Conservation (phyloP, 2,888 invertebrate species). For the Argynnis bischoffii region DNA sequence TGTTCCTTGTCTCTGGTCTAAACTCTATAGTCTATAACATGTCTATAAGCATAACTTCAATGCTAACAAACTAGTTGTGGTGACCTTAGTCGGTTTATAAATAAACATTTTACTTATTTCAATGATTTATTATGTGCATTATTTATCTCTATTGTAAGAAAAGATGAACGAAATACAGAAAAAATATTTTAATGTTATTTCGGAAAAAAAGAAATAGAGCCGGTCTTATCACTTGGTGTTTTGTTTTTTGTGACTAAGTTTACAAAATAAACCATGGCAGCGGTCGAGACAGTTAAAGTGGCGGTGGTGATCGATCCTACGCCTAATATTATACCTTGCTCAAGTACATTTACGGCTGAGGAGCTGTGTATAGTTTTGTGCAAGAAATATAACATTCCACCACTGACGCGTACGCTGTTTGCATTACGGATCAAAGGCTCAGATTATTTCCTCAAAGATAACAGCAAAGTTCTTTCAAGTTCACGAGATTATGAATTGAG, state of each 20-base stretch:
- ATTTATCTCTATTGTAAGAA: slow-evolving; percentile 39
- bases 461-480: slow-evolving; percentile 68
- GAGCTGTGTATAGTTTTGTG: slow-evolving; percentile 88
- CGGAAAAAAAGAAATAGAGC: slow-evolving; percentile 52
- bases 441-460: slow-evolving; percentile 87
- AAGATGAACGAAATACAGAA: slow-evolving; percentile 48
- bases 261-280: slow-evolving; percentile 64
- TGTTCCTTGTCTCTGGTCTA: too few relatives aligned
- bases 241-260: slow-evolving; percentile 63
- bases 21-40: slow-evolving; percentile 24
- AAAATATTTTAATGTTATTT: slow-evolving; percentile 43
- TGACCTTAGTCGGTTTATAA: slow-evolving; percentile 51
- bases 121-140: slow-evolving; percentile 45
- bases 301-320: slow-evolving; percentile 69
- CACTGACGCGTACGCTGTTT: slow-evolving; percentile 90
- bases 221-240: slow-evolving; percentile 57
- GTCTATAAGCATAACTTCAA: slow-evolving; percentile 13
- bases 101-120: slow-evolving; percentile 50
- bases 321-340: slow-evolving; percentile 70
- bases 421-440: slow-evolving; percentile 85
- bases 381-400: slow-evolving; percentile 87
- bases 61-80: slow-evolving; percentile 32
- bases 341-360: slow-evolving; percentile 81
- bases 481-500: slow-evolving; percentile 87
- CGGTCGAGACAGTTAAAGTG: slow-evolving; percentile 69